Evolutionary conservation across 2,797 vertebrate genomes (phyloP), one percentile per base, ranked within the genome.

Genomic region (Varecia variegata): DNA sequence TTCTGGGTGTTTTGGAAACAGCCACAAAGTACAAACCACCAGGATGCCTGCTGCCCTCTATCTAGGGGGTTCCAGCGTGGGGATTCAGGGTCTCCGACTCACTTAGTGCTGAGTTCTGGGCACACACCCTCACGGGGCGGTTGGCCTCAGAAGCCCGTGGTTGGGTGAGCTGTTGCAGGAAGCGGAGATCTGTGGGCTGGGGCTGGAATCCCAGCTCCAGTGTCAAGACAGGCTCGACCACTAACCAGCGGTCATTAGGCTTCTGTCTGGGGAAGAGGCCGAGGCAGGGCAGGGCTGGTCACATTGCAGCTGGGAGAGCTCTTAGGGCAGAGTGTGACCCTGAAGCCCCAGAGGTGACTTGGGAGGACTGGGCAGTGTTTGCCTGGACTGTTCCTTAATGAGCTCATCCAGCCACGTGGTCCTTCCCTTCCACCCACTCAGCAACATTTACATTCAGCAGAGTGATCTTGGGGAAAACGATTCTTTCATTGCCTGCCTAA

Each of bases 371-470:
- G 74, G 47, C 47, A 15, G 52, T 30, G 10, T 77, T 92, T 27
- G 52, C 35, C 87, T 67, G 89, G 40, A 32, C 76, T 45, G 86
- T 32, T 81, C 38, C 81, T 93, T 90, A 94, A 82, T 50, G 60
- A 94, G 84, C 56, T 83, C 71, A 23, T 25, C 62, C 40, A 77
- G 79, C 70, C 65, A n/a, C 56, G 0, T 0, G 54, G 74, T 38
- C 60, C 35, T 68, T 88, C 56, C 73, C 90, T 92, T 93, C 79
- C 85, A 74, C 67, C 43, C 32, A 84, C 81, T 93, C 60, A 76
- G 95, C 50, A 30, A 38, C 95, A 82, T 93, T 96, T 84, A 32
- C 47, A 79, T 93, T 80, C 95, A 45, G 45, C 47, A 3, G 73
- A 79, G 52, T 32, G 74, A 93, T 82, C 77, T 68, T n/a, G 70